phyloP scores from a whole-genome alignment of 2,888 invertebrate species.

The Cephus runcator region DNA sequence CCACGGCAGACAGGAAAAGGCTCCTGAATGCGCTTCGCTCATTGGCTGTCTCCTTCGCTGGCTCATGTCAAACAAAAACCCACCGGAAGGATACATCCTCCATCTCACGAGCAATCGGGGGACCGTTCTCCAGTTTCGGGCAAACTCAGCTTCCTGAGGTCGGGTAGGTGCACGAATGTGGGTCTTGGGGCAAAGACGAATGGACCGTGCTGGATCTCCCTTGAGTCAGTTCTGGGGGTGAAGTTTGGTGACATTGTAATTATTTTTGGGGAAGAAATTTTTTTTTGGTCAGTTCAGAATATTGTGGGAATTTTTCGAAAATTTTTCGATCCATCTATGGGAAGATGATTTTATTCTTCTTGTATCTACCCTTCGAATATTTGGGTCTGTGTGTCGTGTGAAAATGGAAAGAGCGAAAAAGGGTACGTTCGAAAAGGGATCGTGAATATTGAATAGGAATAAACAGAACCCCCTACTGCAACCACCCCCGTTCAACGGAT shows the following conservation, averaged over 20 bases:
- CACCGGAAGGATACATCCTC: neutral
- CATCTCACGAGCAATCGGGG: neutral
- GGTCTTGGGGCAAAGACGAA: neutral
- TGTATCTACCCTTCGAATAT: constrained; percentile 2
- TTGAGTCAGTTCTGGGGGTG: neutral
- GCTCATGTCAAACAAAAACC: neutral
- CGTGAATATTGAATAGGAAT: constrained; percentile 50
- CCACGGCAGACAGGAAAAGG: neutral
- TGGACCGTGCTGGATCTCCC: neutral
- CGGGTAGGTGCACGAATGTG: neutral
- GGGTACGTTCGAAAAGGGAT: constrained; percentile 24
- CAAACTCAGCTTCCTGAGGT: neutral
- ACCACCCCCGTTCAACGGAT: neutral
- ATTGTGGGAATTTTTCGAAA: neutral
- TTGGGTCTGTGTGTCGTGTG: constrained; percentile 18
- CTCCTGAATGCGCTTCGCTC: neutral
- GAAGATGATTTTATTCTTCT: neutral
- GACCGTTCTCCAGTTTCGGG: neutral
- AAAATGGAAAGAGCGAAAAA: constrained; percentile 30
- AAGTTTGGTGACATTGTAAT: neutral
- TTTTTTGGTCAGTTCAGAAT: neutral
- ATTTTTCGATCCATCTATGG: neutral
- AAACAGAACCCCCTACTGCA: neutral
- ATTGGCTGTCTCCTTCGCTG: neutral
- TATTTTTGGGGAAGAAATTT: neutral